Conservation (phyloP, 2,113 vertebrate genomes). For the Ailurus styani region DNA sequence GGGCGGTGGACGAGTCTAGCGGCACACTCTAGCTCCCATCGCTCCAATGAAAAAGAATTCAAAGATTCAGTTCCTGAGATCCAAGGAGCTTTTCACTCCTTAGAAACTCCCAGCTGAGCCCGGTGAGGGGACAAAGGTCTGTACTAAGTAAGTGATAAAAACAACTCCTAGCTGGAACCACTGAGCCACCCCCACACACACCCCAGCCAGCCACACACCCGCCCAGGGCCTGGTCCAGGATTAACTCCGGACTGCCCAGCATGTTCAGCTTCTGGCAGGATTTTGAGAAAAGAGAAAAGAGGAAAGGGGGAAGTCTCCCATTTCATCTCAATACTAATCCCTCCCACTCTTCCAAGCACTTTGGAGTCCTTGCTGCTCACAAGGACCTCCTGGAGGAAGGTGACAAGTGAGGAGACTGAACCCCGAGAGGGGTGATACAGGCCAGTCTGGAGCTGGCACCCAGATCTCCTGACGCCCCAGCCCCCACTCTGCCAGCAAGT, state of each 20-base stretch:
- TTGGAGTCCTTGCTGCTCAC: not conserved
- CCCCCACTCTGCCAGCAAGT: not conserved
- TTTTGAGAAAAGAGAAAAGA: not conserved
- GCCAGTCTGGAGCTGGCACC: not conserved
- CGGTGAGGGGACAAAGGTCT: slow-evolving; percentile 50
- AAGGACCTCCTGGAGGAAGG: not conserved
- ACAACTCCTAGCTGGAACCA: not conserved
- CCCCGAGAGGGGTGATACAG: not conserved
- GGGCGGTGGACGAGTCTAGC: not conserved
- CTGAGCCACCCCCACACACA: not conserved
- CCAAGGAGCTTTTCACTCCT: slow-evolving; percentile 3
- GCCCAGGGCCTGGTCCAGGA: not conserved
- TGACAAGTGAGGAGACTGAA: not conserved
- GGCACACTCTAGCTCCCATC: not conserved
- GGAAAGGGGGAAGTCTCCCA: not conserved
- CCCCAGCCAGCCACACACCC: not conserved
- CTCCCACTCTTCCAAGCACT: not conserved
- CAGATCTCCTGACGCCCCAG: not conserved
- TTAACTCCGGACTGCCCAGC: slow-evolving; percentile 41
- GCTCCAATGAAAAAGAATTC: not conserved
- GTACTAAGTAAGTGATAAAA: slow-evolving; percentile 56
- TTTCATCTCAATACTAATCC: not conserved
- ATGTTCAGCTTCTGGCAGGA: not conserved
- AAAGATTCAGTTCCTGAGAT: not conserved
- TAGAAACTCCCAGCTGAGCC: slow-evolving; percentile 34